Percentiles rank a stretch among this genome's conserved stretches.
These are phyloP conservation scores for Lipotes vexillifer DNA, from an alignment of 2,113 vertebrate species.

Conservation along the genomic window DNA sequence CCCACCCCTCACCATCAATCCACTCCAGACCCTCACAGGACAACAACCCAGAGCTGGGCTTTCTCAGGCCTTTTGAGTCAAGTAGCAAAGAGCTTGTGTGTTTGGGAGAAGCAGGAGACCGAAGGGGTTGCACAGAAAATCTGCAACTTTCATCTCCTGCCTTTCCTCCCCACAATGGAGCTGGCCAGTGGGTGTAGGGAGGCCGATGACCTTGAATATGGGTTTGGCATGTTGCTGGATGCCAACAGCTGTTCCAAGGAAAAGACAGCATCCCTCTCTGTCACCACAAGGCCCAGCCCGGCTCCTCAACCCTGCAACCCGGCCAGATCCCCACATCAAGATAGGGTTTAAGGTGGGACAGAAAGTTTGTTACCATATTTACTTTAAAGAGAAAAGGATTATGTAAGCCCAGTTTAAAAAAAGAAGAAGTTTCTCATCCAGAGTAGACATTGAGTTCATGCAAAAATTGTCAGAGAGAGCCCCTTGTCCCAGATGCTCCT, in stretches of 20 bases:
- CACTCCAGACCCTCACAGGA: accelerated
- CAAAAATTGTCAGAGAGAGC: neutral
- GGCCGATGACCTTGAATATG: neutral
- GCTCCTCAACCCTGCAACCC: neutral
- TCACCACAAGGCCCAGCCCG: neutral
- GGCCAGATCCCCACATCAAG: neutral
- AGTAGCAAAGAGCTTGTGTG: neutral
- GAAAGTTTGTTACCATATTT: neutral
- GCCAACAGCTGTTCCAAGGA: neutral
- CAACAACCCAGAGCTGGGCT: neutral
- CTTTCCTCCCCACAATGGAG: neutral
- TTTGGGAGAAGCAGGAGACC: neutral
- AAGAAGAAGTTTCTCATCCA: neutral
- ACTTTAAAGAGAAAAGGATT: slow-evolving; percentile 17
- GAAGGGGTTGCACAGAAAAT: accelerated
- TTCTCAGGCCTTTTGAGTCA: neutral
- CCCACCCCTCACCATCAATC: neutral
- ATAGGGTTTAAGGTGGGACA: neutral
- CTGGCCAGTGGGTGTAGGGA: neutral
- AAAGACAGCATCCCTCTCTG: neutral
- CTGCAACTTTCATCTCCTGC: neutral
- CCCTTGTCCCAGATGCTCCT: neutral
- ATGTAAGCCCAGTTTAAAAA: neutral
- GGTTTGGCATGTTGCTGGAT: neutral
- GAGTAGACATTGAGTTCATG: neutral